Conservation (phyloP, 2,888 invertebrate genomes). For the Xanthorhoe designata region DNA sequence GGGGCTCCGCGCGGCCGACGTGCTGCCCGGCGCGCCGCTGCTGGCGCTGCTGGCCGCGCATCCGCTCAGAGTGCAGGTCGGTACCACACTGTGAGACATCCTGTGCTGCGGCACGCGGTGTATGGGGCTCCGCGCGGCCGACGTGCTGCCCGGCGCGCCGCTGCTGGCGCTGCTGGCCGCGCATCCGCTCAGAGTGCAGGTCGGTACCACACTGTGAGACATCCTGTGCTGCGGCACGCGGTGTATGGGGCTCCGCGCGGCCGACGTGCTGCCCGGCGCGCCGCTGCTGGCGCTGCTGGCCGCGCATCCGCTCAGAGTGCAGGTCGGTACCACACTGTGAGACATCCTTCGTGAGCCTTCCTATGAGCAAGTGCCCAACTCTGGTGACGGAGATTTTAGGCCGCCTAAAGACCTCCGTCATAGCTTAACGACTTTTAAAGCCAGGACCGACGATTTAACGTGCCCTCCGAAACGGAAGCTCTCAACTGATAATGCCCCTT, state of each 20-base stretch:
- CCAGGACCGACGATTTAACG: too few species aligned
- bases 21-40: conserved; percentile 91
- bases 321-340: too few species aligned
- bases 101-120: conserved; percentile 92
- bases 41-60: conserved; percentile 95
- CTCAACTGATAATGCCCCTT: too few species aligned
- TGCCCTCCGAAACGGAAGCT: too few species aligned
- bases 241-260: conserved; percentile 90
- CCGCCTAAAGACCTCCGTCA: too few species aligned
- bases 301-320: conserved; percentile 96
- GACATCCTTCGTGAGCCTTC: too few species aligned
- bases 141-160: conserved; percentile 91
- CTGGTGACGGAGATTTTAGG: too few species aligned
- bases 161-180: conserved; percentile 93
- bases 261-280: conserved; percentile 92
- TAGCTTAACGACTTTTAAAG: too few species aligned
- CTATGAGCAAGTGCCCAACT: too few species aligned
- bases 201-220: conserved; percentile 82
- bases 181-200: conserved; percentile 97
- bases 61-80: conserved; percentile 96
- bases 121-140: conserved; percentile 91
- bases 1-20: conserved; percentile 90
- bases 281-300: conserved; percentile 92
- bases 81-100: conserved; percentile 69
- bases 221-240: conserved; percentile 92